phyloP scores from a whole-genome alignment of 2,113 vertebrate species.

The Octodon degus region DNA sequence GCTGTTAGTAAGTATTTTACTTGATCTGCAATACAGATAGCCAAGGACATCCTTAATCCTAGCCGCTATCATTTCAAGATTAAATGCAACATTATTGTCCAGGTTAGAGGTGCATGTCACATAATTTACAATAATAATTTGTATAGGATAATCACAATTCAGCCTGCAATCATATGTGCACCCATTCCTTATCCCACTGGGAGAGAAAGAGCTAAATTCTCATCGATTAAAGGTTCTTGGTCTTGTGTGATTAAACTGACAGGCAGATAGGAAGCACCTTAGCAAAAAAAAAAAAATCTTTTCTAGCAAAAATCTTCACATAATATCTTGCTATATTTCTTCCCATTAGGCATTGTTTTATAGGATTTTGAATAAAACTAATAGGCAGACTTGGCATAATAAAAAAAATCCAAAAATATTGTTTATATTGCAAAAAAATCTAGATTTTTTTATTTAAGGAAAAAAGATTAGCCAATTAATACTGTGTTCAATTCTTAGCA shows the following conservation, averaged over 20 bases:
- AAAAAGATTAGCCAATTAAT: not conserved
- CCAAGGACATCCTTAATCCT: not conserved
- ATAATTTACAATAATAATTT: conserved; percentile 10
- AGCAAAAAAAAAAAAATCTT: conserved; percentile 32
- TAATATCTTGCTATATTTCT: not conserved
- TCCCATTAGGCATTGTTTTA: not conserved
- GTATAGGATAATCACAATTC: not conserved
- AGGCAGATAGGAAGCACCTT: not conserved
- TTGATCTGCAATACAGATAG: conserved; percentile 51
- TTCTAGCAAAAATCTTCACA: not conserved
- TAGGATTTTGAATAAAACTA: not conserved
- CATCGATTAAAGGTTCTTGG: not conserved
- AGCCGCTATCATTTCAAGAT: conserved; percentile 28
- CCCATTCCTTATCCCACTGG: not conserved
- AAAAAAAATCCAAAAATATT: not conserved
- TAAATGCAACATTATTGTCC: not conserved
- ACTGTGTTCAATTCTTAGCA: not conserved
- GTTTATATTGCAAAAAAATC: not conserved
- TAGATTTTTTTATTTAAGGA: not conserved
- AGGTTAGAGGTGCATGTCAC: conserved; percentile 7
- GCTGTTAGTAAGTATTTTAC: conserved; percentile 44
- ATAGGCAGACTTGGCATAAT: not conserved
- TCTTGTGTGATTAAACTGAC: not conserved
- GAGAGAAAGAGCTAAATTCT: not conserved
- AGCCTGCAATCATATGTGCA: not conserved